Evolutionary conservation across 2,113 vertebrate species (phyloP), one percentile per base, ranked within the genome.

Genomic region (Drymodes brunneopygia): DNA sequence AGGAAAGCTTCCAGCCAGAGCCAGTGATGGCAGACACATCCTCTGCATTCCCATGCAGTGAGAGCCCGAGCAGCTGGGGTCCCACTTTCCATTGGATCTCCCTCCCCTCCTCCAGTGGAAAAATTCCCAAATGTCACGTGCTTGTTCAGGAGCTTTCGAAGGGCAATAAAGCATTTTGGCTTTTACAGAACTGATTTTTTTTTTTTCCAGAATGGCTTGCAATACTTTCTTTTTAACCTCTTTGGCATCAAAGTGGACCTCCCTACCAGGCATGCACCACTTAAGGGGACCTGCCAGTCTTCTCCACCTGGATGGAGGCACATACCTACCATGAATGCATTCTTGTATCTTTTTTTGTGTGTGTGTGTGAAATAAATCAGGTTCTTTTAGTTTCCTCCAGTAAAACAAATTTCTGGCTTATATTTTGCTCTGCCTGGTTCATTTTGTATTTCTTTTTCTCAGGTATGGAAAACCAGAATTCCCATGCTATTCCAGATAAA

Each of bases 51-150:
- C 33, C 47, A 35, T 4, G 10, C 25, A 67, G 61, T 28, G 28
- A 42, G 24, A 77, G 16, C 36, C 19, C 0, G 0, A 88, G 44
- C 4, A 92, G 27, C 15, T 75, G 40, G 40, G 40, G 13, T 22
- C 7, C 14, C 44, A 56, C 3, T 69, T 48, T 75, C 38, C n/a
- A 14, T 44, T 42, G 62, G 23, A 47, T 60, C 66, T 80, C 24
- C 6, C 7, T 51, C 36, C 51, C 7, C 21, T 86, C 27, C 29
- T 73, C 44, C 70, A 56, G 0, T 51, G 36, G 25, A 54, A 75
- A 36, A 28, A 47, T 15, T 35, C 65, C 50, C 17, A 14, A 11
- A n/a, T 4, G 3, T 3, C n/a, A 38, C 0, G 0, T 36, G 27
- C 9, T 42, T 81, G 5, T 17, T 70, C 29, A 35, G 21, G 61